Evolutionary conservation across 2,888 invertebrate genomes (phyloP), one percentile per base, ranked within the genome.

Genomic region (Nemotelus nigrinus): DNA sequence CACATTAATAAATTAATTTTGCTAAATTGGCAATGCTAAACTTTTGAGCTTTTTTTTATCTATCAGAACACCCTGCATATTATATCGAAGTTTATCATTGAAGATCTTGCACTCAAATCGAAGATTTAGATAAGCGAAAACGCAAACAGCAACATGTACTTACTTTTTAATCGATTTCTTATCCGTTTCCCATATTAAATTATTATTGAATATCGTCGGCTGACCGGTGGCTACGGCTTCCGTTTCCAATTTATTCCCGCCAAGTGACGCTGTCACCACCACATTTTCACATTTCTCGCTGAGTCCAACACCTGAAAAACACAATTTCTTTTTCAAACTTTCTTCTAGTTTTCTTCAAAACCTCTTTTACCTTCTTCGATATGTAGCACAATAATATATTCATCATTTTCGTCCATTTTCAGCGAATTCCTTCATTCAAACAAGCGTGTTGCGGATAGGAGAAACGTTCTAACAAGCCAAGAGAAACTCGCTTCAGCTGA

Each of bases 131-230:
- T 25, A 25, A 25, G 25, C 25, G 25, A 25, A 25, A 25, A 25
- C 53, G 1, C 53, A 53, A 53, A 53, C 10, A 63, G 1, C 6
- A 1, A 5, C 39, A 63, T 41, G 41, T 63, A 74, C 83, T 79
- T 85, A 91, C 92, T 91, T 90, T 82, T 93, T 89, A 81, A 94
- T 88, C 78, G 90, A 89, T 81, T 90, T 89, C 86, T 93, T 92
- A 81, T 93, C 92, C 2, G 92, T 91, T 85, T 94, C 93, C 94
- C 94, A 95, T 72, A 93, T 91, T 77, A 94, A 89, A 84, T 94
- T 93, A 43, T 92, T 92, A 80, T 92, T 91, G 84, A 94, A 93
- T 64, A 89, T 86, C 0, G 93, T 92, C 77, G 89, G 87, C 67
- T 90, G 89, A 48, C 88, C 88, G 0, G 92, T 88, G 2, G 90